Evolutionary conservation across 2,888 invertebrate species (phyloP).

Genomic region (Chironomus tentans): DNA sequence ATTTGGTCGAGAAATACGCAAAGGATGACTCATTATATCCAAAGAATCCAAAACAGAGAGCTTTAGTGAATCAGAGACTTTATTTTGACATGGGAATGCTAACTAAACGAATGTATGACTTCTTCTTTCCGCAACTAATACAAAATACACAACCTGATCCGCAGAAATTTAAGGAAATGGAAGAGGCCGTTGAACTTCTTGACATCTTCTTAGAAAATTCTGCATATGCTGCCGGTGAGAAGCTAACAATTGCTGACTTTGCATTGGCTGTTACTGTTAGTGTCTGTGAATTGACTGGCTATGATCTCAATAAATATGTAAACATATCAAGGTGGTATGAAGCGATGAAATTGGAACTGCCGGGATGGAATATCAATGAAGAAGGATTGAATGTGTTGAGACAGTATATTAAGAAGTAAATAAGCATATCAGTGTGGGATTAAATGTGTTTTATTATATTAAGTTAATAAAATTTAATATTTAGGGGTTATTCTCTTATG

Average conservation of each 20-base stretch:
- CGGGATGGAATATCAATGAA: not conserved
- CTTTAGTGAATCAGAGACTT: constrained; percentile 65
- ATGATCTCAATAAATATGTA: constrained; percentile 45
- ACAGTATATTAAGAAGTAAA: not conserved
- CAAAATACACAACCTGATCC: constrained; percentile 48
- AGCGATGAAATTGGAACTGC: not conserved
- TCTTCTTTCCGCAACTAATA: constrained; percentile 51
- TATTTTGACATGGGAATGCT: constrained; percentile 73
- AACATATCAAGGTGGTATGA: constrained; percentile 24
- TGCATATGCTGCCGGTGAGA: constrained; percentile 47
- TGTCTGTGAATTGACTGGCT: constrained; percentile 51
- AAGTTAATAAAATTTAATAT: too few relatives aligned
- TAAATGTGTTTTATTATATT: too few relatives aligned
- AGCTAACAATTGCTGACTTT: constrained; percentile 62
- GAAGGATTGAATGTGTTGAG: not conserved
- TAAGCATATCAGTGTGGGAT: too few relatives aligned
- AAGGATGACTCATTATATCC: constrained; percentile 65
- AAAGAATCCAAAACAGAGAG: constrained; percentile 66
- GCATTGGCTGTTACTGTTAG: constrained; percentile 53
- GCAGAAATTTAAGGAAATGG: constrained; percentile 52
- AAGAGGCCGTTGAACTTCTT: constrained; percentile 52
- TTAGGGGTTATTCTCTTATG: too few relatives aligned
- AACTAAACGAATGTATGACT: constrained; percentile 48
- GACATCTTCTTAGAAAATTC: constrained; percentile 53
- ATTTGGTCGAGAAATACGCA: constrained; percentile 71